Conservation (phyloP, 1,140 invertebrate genomes). For the Caenorhabditis latens region DNA sequence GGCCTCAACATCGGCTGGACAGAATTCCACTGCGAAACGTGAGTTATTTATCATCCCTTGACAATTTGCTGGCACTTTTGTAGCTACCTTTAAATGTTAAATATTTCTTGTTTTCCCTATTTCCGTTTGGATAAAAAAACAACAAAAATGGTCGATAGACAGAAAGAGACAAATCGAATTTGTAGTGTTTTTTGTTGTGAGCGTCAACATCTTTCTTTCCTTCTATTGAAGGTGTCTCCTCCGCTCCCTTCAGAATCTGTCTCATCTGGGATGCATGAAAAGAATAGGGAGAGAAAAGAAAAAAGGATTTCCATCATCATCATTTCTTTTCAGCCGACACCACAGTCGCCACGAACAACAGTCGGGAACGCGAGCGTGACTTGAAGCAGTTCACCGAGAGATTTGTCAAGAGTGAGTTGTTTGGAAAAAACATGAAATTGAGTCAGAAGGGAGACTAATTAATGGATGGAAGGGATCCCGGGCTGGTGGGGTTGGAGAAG, state of each 20-base stretch:
- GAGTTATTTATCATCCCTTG: background rate
- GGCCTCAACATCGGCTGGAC: constrained; percentile 63
- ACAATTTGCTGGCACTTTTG: background rate
- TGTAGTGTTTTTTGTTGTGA: constrained; percentile 31
- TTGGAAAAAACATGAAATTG: background rate
- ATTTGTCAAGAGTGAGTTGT: constrained; percentile 60
- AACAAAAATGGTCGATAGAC: background rate
- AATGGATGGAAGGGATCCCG: background rate
- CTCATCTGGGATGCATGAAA: constrained; percentile 53
- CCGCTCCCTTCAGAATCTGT: background rate
- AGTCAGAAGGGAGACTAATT: background rate
- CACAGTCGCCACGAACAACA: constrained; percentile 53
- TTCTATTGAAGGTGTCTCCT: background rate
- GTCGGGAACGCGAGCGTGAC: constrained; percentile 40
- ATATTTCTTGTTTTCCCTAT: background rate
- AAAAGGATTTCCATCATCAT: constrained; percentile 1
- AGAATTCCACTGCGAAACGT: constrained; percentile 28
- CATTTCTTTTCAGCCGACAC: constrained; percentile 46
- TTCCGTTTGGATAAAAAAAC: background rate
- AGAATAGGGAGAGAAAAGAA: background rate
- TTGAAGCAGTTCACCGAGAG: constrained; percentile 58
- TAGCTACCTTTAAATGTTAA: background rate
- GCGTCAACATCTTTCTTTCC: background rate
- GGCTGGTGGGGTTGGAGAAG: background rate
- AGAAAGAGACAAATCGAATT: constrained; percentile 32